A percentile compares a stretch with the other conserved stretches of the same genome.
These are phyloP conservation scores for Ceratothoa steindachneri DNA, from an alignment of 2,888 invertebrate species.

Conservation along the genomic window DNA sequence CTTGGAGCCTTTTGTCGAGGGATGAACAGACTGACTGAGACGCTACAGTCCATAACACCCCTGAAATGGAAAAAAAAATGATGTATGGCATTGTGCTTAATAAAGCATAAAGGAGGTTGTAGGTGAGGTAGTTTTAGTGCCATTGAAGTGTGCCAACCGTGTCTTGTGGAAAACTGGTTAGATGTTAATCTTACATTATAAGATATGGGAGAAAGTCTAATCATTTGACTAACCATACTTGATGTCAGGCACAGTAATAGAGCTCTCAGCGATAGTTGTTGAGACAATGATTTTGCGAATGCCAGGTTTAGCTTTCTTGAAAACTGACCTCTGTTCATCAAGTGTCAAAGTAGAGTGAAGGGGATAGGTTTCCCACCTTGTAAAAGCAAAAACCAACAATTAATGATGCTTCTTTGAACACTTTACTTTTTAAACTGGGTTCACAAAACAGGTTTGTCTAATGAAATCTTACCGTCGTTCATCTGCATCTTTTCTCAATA, in stretches of 20 bases:
- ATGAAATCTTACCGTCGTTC: conserved; percentile 28
- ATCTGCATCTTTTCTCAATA: conserved; percentile 37
- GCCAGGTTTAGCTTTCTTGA: conserved; percentile 61
- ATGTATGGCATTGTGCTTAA: too few species aligned
- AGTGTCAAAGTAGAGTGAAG: conserved; percentile 68
- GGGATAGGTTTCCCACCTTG: conserved; percentile 51
- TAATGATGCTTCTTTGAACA: background rate
- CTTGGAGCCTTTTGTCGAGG: too few species aligned
- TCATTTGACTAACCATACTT: conserved; percentile 58
- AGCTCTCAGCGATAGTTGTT: conserved; percentile 89
- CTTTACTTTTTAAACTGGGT: background rate
- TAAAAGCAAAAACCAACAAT: background rate
- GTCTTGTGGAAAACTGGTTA: too few species aligned
- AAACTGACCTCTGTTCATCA: conserved; percentile 68
- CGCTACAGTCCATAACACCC: too few species aligned
- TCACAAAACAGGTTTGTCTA: background rate
- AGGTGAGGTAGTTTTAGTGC: too few species aligned
- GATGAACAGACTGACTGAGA: too few species aligned
- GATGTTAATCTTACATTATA: too few species aligned
- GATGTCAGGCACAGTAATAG: conserved; percentile 82
- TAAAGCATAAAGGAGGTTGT: too few species aligned
- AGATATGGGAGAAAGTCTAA: too few species aligned
- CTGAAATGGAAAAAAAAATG: too few species aligned
- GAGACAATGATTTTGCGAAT: conserved; percentile 78
- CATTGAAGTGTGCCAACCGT: too few species aligned